These are phyloP conservation scores for Enchytraeus crypticus DNA, from an alignment of 2,888 invertebrate species.

Conservation along the genomic window DNA sequence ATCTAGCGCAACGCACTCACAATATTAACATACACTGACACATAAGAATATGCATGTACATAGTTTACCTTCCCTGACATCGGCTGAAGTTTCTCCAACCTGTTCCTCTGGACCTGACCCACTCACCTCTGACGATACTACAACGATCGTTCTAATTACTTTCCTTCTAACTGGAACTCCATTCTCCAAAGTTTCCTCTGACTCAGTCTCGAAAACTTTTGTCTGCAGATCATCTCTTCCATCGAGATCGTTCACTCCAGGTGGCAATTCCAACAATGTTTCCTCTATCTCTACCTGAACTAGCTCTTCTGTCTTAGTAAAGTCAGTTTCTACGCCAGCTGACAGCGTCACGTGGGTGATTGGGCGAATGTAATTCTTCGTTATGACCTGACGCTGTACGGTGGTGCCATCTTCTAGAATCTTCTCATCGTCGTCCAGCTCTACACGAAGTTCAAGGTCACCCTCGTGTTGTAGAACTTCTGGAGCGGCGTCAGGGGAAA, in stretches of 20 bases:
- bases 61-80: no score
- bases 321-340: not conserved
- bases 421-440: constrained; percentile 19
- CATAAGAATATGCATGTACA: no score
- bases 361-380: constrained; percentile 13
- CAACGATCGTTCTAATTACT: constrained; percentile 1
- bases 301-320: constrained; percentile 1
- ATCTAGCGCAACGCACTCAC: no score
- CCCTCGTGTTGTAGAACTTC: no score
- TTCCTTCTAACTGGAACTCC: constrained; percentile 4
- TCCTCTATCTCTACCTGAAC: constrained; percentile 16
- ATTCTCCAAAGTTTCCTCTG: constrained; percentile 7
- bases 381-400: constrained; percentile 11
- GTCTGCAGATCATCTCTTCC: constrained; percentile 12
- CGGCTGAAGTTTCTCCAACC: no score
- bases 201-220: constrained; percentile 11
- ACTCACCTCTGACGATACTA: no score
- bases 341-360: constrained; percentile 18
- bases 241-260: constrained; percentile 23
- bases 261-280: constrained; percentile 15
- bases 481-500: no score
- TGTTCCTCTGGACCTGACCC: no score
- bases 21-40: no score
- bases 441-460: constrained; percentile 12
- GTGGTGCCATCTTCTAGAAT: constrained; percentile 20